phyloP scores from a whole-genome alignment of 2,113 vertebrate genomes.

The Ammodytes marinus region DNA sequence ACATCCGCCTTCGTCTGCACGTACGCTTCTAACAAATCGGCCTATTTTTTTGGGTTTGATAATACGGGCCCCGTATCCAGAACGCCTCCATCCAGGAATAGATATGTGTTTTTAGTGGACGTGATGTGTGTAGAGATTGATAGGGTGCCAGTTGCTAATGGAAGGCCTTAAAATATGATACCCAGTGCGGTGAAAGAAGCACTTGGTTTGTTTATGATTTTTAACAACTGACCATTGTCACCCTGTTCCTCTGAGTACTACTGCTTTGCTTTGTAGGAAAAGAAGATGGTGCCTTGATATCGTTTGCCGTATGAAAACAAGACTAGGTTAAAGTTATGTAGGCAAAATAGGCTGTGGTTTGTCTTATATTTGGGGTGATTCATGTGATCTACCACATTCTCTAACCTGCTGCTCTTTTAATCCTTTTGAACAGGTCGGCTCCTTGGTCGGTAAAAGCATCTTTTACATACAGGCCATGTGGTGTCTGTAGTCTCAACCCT shows the following conservation, averaged over 20 bases:
- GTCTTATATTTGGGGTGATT: too few species aligned
- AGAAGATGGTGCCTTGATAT: neutral
- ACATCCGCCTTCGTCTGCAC: constrained; percentile 34
- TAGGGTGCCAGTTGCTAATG: constrained; percentile 67
- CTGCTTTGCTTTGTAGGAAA: neutral
- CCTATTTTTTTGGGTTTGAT: constrained; percentile 14
- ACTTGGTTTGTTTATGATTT: constrained; percentile 64
- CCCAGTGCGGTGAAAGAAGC: constrained; percentile 58
- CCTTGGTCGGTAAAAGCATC: too few species aligned
- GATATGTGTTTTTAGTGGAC: constrained; percentile 50
- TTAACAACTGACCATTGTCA: constrained; percentile 65
- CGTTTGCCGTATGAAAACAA: neutral
- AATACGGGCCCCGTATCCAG: constrained; percentile 75
- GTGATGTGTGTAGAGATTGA: constrained; percentile 47
- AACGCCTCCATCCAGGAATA: constrained; percentile 51
- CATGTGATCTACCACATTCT: too few species aligned
- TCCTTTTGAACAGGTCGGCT: too few species aligned
- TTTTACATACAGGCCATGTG: too few species aligned
- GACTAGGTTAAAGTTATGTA: too few species aligned
- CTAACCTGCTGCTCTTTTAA: too few species aligned
- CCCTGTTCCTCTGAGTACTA: constrained; percentile 28
- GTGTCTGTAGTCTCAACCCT: too few species aligned
- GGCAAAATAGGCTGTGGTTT: too few species aligned
- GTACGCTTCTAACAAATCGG: constrained; percentile 36
- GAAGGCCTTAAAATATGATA: constrained; percentile 63